phyloP scores from a whole-genome alignment of 2,113 vertebrate genomes.

The Anoplopoma fimbria region DNA sequence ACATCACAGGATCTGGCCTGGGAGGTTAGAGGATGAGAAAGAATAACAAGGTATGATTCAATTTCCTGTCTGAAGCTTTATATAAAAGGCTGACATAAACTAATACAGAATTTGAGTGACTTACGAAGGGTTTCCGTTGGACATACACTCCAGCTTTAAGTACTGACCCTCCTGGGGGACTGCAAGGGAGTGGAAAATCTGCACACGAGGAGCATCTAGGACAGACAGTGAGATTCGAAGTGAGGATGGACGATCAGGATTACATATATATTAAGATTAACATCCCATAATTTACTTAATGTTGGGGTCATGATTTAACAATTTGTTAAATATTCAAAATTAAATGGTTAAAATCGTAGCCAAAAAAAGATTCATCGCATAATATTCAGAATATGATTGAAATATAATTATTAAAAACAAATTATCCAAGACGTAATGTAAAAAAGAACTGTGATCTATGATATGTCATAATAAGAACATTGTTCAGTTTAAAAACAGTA shows the following conservation, averaged over 20 bases:
- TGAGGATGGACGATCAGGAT: background rate
- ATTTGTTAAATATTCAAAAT: background rate
- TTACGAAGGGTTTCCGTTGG: conserved; percentile 99
- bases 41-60: background rate
- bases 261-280: background rate
- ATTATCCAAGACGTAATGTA: background rate
- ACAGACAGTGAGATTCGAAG: conserved; percentile 43
- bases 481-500: background rate
- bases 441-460: background rate
- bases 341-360: background rate
- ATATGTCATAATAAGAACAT: conserved; percentile 1
- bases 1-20: conserved; percentile 96
- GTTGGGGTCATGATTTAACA: background rate
- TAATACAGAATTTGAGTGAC: conserved; percentile 70
- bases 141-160: conserved; percentile 96
- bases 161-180: conserved; percentile 96
- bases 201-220: conserved; percentile 95
- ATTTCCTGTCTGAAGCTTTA: background rate
- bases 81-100: conserved; percentile 13
- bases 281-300: background rate
- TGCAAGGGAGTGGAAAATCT: conserved; percentile 89
- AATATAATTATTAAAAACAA: background rate
- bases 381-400: background rate
- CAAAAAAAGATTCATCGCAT: background rate
- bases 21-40: conserved; percentile 26